Evolutionary conservation across 2,113 vertebrate species (phyloP).

Genomic region (Tychaedon coryphoeus): DNA sequence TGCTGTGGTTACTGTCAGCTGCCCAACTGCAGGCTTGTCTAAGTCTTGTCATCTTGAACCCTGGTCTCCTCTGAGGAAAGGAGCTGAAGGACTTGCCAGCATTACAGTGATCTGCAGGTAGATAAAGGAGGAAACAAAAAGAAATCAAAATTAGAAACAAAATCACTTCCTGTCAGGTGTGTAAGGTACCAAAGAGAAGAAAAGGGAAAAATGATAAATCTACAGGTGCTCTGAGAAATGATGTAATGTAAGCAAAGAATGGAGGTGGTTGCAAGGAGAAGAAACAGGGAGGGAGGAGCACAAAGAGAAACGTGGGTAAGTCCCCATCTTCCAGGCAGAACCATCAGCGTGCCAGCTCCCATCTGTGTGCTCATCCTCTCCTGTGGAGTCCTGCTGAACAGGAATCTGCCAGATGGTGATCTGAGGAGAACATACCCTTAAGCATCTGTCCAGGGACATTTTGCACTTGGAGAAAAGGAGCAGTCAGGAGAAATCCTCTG

Average conservation of each 20-base stretch:
- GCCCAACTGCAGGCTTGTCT: neutral
- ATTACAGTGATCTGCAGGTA: neutral
- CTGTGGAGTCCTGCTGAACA: neutral
- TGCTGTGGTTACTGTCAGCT: neutral
- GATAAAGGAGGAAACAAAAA: neutral
- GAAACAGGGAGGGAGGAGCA: neutral
- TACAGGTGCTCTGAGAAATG: neutral
- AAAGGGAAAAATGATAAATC: neutral
- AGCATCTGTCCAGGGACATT: neutral
- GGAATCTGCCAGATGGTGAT: neutral
- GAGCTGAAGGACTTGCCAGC: neutral
- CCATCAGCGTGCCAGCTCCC: neutral
- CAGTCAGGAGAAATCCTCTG: neutral
- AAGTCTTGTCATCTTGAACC: neutral
- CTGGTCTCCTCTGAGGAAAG: neutral
- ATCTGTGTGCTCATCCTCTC: neutral
- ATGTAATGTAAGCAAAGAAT: neutral
- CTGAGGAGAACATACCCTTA: neutral
- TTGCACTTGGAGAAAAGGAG: neutral
- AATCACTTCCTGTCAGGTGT: neutral
- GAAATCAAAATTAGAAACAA: neutral
- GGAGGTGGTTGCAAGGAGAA: accelerated
- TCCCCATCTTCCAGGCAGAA: neutral
- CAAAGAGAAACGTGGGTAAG: neutral
- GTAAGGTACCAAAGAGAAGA: neutral